Evolutionary conservation across 2,797 vertebrate genomes (phyloP).

Genomic region (Luscinia luscinia): DNA sequence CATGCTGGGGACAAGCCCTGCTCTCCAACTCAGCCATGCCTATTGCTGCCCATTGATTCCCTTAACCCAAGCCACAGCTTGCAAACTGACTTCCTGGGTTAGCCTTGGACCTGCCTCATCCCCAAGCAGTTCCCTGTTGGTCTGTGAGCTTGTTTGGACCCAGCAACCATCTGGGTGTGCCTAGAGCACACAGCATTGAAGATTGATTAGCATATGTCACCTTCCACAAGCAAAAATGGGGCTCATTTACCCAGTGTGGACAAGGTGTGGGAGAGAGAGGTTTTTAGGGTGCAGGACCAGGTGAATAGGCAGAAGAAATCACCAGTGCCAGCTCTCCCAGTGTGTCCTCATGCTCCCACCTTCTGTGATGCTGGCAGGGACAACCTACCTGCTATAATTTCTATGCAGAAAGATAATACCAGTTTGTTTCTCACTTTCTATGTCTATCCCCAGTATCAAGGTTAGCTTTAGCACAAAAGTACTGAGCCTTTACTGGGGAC

Average conservation of each 20-base stretch:
- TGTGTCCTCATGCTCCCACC: background rate
- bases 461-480: background rate
- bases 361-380: background rate
- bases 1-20: fast-evolving
- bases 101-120: background rate
- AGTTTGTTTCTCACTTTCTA: background rate
- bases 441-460: background rate
- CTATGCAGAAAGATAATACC: background rate
- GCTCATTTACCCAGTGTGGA: background rate
- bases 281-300: background rate
- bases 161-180: fast-evolving
- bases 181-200: background rate
- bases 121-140: background rate
- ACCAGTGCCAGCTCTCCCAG: background rate
- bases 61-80: background rate
- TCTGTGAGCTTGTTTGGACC: background rate
- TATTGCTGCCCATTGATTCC: background rate
- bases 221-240: background rate
- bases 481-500: background rate
- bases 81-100: background rate
- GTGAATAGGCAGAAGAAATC: background rate
- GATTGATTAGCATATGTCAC: background rate
- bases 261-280: background rate
- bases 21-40: background rate
- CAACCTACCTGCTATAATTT: background rate